Conservation (phyloP, 2,888 invertebrate genomes). For the Acleris laterana region DNA sequence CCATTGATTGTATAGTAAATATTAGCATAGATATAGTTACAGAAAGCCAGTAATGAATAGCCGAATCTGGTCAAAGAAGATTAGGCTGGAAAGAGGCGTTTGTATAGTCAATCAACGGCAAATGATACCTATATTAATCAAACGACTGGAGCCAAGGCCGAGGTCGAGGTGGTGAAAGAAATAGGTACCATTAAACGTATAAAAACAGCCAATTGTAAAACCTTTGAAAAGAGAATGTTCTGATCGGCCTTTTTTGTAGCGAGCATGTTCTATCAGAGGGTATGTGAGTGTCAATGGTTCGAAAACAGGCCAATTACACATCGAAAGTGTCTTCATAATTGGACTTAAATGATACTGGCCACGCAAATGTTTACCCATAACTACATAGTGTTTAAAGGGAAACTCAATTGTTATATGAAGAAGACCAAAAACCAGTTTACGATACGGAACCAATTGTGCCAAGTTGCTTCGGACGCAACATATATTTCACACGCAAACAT, state of each 20-base stretch:
- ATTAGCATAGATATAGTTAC: slow-evolving; percentile 48
- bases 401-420: too few species aligned
- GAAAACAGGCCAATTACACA: too few species aligned
- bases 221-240: too few species aligned
- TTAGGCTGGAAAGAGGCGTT: slow-evolving; percentile 31
- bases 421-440: too few species aligned
- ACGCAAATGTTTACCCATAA: too few species aligned
- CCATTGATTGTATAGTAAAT: slow-evolving; percentile 49
- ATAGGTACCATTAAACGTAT: slow-evolving; percentile 42
- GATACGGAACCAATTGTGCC: slow-evolving; percentile 16
- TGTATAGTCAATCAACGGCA: slow-evolving; percentile 37
- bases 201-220: too few species aligned
- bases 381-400: too few species aligned
- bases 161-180: slow-evolving; percentile 48
- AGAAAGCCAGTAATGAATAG: slow-evolving; percentile 44
- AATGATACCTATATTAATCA: slow-evolving; percentile 28
- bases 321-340: too few species aligned
- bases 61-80: slow-evolving; percentile 32
- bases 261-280: too few species aligned
- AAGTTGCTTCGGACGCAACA: slow-evolving; percentile 22
- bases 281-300: too few species aligned
- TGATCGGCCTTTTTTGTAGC: too few species aligned
- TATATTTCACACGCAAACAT: slow-evolving; percentile 20
- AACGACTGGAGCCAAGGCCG: slow-evolving; percentile 49
- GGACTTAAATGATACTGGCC: too few species aligned